phyloP scores from a whole-genome alignment of 2,888 invertebrate species.

The Eulithis prunata region DNA sequence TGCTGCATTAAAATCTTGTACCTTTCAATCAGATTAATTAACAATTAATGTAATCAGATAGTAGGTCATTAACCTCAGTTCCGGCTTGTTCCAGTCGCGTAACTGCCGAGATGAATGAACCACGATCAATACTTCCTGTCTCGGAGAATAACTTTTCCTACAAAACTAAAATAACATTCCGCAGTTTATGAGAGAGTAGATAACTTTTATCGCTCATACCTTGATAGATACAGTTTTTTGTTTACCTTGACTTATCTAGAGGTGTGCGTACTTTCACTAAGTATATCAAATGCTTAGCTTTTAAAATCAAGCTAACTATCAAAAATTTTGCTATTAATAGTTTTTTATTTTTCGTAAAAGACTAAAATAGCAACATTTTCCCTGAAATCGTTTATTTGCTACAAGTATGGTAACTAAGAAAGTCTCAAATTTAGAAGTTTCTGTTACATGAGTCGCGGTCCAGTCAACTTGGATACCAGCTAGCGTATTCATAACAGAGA shows the following conservation, averaged over 20 bases:
- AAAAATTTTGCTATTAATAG: not conserved
- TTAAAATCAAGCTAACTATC: not conserved
- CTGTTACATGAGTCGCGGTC: no score
- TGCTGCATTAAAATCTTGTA: constrained; percentile 10
- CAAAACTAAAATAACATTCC: constrained; percentile 12
- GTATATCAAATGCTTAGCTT: constrained; percentile 5
- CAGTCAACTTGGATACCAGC: no score
- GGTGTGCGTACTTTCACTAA: constrained; percentile 18
- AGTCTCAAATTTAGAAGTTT: no score
- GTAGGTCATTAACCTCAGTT: constrained; percentile 29
- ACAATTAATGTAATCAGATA: constrained; percentile 24
- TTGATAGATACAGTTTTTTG: constrained; percentile 13
- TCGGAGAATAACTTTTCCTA: constrained; percentile 3
- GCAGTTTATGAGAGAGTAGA: not conserved
- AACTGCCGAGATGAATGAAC: constrained; percentile 28
- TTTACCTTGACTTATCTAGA: constrained; percentile 25
- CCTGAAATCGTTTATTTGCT: no score
- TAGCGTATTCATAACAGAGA: no score
- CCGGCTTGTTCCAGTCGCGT: constrained; percentile 14
- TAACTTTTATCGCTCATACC: constrained; percentile 16
- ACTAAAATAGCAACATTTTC: no score
- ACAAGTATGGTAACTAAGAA: no score
- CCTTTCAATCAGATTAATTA: constrained; percentile 18
- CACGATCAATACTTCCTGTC: constrained; percentile 21
- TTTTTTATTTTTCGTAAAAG: not conserved